Conservation (phyloP, 2,888 invertebrate species). For the Macrophya alboannulata region DNA sequence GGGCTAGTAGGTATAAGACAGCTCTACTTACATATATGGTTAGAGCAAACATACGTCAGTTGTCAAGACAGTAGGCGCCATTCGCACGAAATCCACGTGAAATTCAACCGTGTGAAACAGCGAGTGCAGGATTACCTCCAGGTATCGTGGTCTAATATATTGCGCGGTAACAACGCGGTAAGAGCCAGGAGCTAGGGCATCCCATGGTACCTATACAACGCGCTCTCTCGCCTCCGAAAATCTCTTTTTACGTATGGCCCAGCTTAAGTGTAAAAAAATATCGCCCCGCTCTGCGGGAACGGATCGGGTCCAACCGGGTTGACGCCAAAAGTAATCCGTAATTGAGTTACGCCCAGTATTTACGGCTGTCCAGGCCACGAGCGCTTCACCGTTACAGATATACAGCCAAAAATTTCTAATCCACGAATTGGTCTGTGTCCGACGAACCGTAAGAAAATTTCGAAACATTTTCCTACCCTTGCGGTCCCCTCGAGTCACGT, state of each 20-base stretch:
- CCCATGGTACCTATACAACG: slow-evolving; percentile 13
- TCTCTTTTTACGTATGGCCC: slow-evolving; percentile 49
- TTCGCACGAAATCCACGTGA: slow-evolving; percentile 52
- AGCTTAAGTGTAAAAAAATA: slow-evolving; percentile 51
- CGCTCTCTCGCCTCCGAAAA: slow-evolving; percentile 44
- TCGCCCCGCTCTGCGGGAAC: slow-evolving; percentile 55
- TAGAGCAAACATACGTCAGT: slow-evolving; percentile 40
- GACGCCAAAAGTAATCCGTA: slow-evolving; percentile 36
- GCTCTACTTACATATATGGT: background rate
- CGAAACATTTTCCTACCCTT: background rate
- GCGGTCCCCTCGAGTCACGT: background rate
- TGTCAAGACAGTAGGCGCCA: slow-evolving; percentile 43
- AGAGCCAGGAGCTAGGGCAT: background rate
- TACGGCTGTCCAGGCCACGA: background rate
- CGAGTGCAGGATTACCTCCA: slow-evolving; percentile 55
- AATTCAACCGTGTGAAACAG: slow-evolving; percentile 56
- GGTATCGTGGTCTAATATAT: slow-evolving; percentile 52
- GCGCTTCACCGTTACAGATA: background rate
- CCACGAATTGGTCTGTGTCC: background rate
- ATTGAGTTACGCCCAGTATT: slow-evolving; percentile 31
- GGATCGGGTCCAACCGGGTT: slow-evolving; percentile 51
- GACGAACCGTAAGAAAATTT: background rate
- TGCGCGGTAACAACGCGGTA: slow-evolving; percentile 48
- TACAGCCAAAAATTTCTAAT: background rate
- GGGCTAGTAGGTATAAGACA: background rate